These are phyloP conservation scores for Ips typographus DNA, from an alignment of 1,140 invertebrate genomes.

Conservation along the genomic window DNA sequence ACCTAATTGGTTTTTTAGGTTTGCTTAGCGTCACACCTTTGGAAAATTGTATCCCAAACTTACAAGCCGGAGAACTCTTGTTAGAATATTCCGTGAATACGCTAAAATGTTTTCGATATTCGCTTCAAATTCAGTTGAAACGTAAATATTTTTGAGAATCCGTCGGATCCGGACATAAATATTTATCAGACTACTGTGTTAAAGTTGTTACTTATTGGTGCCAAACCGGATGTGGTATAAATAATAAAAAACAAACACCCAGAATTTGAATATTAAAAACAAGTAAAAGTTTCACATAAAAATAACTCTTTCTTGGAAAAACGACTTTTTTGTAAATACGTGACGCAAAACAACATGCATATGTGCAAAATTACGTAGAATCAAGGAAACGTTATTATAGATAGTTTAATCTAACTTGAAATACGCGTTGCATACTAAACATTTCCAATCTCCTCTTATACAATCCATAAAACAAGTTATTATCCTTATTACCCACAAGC, in stretches of 20 bases:
- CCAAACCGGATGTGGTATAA: constrained; percentile 14
- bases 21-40: neutral
- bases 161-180: constrained; percentile 3
- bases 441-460: too few relatives aligned
- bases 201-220: constrained; percentile 5
- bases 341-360: neutral
- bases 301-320: neutral
- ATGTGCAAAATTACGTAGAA: too few relatives aligned
- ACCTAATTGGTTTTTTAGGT: neutral
- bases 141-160: constrained; percentile 2
- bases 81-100: neutral
- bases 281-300: constrained; percentile 6
- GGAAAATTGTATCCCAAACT: neutral
- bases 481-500: too few relatives aligned
- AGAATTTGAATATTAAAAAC: constrained; percentile 6
- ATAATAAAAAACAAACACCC: constrained; percentile 1
- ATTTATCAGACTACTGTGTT: constrained; percentile 3
- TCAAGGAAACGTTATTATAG: too few relatives aligned
- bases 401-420: too few relatives aligned
- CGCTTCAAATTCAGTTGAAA: neutral
- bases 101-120: neutral
- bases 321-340: constrained; percentile 1
- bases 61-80: neutral
- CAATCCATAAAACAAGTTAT: too few relatives aligned
- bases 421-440: too few relatives aligned